phyloP scores from a whole-genome alignment of 2,113 vertebrate genomes.

The Stictonetta naevosa region DNA sequence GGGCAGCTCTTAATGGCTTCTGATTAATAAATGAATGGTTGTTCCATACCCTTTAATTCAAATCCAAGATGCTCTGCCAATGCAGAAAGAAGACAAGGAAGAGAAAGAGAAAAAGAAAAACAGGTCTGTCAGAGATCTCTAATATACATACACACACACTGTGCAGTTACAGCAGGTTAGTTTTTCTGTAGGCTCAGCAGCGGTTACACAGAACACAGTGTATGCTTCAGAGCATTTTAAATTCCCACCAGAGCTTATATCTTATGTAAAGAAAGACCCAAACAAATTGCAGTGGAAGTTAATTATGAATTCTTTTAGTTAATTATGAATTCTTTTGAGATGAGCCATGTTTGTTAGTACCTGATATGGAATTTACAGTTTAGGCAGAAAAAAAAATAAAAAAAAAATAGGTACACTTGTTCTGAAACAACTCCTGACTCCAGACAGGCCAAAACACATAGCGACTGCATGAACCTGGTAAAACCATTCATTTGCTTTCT shows the following conservation, averaged over 20 bases:
- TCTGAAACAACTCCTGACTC: conserved; percentile 25
- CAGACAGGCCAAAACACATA: conserved; percentile 37
- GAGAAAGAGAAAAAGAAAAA: conserved; percentile 78
- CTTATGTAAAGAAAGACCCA: conserved; percentile 39
- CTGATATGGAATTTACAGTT: conserved; percentile 64
- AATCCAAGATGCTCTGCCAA: conserved; percentile 99
- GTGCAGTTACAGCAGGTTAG: conserved; percentile 77
- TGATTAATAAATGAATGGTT: conserved; percentile 86
- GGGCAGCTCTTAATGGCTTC: conserved; percentile 74
- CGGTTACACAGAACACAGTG: conserved; percentile 44
- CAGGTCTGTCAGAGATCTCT: conserved; percentile 79
- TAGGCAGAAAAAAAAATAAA: background rate
- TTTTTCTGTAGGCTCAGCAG: conserved; percentile 46
- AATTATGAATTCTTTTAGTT: conserved; percentile 66
- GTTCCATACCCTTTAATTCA: conserved; percentile 99
- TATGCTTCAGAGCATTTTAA: conserved; percentile 13
- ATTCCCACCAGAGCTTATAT: conserved; percentile 11
- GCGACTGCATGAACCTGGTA: background rate
- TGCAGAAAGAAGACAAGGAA: conserved; percentile 88
- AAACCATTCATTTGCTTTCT: background rate
- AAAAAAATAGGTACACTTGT: background rate
- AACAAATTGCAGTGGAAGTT: conserved; percentile 49
- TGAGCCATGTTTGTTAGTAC: conserved; percentile 75
- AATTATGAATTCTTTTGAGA: conserved; percentile 69
- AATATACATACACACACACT: conserved; percentile 71